A percentile compares a stretch with the other conserved stretches of the same genome.
Evolutionary conservation across 1,140 invertebrate genomes (phyloP).

Genomic region (Wasmannia auropunctata): DNA sequence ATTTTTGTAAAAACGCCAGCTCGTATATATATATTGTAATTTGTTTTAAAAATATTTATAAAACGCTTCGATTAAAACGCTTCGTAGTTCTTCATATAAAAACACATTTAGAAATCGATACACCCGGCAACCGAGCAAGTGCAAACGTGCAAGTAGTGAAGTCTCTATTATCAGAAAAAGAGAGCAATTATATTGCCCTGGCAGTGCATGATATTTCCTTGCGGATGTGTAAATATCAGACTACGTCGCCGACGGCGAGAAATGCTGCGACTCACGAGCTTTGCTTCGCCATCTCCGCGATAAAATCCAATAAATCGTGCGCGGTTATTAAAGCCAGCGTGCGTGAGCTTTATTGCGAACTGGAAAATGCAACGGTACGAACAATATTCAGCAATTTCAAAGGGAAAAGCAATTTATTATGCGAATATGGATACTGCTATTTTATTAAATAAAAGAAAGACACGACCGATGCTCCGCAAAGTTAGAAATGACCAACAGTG

Average conservation of each 20-base stretch:
- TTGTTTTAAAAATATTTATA: background rate
- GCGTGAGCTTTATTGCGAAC: conserved; percentile 53
- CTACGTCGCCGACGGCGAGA: conserved; percentile 32
- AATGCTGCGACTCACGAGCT: conserved; percentile 38
- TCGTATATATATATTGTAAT: background rate
- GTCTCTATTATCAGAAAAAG: conserved; percentile 11
- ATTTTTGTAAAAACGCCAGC: background rate
- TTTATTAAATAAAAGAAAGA: conserved; percentile 8
- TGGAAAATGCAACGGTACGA: conserved; percentile 29
- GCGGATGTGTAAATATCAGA: conserved; percentile 47
- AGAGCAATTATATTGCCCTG: conserved; percentile 33
- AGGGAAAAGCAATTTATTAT: conserved; percentile 33
- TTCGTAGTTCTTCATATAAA: background rate
- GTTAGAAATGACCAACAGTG: too few relatives aligned
- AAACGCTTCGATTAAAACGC: background rate
- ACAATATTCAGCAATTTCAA: conserved; percentile 54
- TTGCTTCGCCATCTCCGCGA: conserved; percentile 44
- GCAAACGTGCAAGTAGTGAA: background rate
- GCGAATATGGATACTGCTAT: background rate
- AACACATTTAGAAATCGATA: background rate
- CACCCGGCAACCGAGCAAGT: background rate
- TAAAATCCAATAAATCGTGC: conserved; percentile 62
- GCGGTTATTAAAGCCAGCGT: conserved; percentile 51
- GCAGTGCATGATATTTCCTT: conserved; percentile 40
- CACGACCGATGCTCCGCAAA: too few relatives aligned